phyloP scores from a whole-genome alignment of 2,797 vertebrate species.

The Sebastes miniatus region DNA sequence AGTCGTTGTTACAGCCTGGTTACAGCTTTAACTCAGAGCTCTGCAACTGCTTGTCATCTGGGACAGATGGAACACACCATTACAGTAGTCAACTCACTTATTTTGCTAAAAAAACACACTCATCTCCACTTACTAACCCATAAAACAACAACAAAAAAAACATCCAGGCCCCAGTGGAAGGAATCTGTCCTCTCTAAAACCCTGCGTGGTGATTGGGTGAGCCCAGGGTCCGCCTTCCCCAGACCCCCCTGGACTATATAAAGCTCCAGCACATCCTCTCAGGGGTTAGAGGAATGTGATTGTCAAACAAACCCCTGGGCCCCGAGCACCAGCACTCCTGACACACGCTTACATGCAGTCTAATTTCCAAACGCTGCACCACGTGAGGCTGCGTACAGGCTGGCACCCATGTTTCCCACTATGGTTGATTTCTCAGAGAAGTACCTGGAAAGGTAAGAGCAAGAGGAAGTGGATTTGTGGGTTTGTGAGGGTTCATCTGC shows the following conservation, averaged over 20 bases:
- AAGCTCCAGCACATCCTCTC: constrained; percentile 69
- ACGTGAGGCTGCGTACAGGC: constrained; percentile 38
- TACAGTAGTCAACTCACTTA: not conserved
- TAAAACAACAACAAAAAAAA: constrained; percentile 6
- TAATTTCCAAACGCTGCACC: constrained; percentile 15
- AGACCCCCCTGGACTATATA: constrained; percentile 79
- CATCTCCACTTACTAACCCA: constrained; percentile 13
- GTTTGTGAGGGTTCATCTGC: constrained; percentile 8
- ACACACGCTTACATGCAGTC: constrained; percentile 69
- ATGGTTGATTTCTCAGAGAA: constrained; percentile 91
- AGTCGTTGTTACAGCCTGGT: not conserved
- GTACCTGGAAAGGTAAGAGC: constrained; percentile 91
- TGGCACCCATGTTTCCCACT: constrained; percentile 70
- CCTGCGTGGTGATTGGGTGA: constrained; percentile 77
- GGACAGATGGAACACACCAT: not conserved
- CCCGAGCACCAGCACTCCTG: constrained; percentile 31
- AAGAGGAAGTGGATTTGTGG: not conserved
- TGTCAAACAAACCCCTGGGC: constrained; percentile 71
- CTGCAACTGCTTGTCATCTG: not conserved
- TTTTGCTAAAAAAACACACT: constrained; percentile 4
- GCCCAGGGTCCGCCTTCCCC: constrained; percentile 60
- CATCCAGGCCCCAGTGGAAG: constrained; percentile 40
- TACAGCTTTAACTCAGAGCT: not conserved
- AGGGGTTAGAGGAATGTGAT: constrained; percentile 78
- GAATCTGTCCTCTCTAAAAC: constrained; percentile 51